A percentile compares a stretch with the other conserved stretches of the same genome.
Conservation (phyloP, 2,888 invertebrate genomes). For the Bimastos eiseni region DNA sequence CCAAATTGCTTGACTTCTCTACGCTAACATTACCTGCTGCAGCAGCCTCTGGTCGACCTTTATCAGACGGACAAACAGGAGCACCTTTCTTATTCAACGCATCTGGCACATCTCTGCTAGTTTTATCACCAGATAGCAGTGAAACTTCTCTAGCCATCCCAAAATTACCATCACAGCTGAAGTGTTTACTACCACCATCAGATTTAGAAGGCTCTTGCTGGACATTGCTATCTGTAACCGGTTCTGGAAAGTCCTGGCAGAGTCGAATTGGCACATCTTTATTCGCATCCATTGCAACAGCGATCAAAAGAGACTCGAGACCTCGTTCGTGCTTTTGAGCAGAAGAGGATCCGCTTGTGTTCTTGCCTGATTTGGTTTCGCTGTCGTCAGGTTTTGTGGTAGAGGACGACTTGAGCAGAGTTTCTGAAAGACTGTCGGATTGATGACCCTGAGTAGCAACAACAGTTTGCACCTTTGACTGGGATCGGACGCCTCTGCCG, state of each 20-base stretch:
- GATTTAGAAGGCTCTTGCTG: not conserved
- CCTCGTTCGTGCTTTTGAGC: not conserved
- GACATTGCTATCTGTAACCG: not conserved
- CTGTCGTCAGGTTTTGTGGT: not conserved
- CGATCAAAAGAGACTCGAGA: not conserved
- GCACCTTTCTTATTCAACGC: not conserved
- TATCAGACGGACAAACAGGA: not conserved
- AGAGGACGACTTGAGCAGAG: not conserved
- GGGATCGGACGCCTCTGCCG: not conserved
- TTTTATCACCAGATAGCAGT: not conserved
- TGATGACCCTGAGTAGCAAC: not conserved
- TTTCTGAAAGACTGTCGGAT: conserved; percentile 13
- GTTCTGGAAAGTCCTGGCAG: not conserved
- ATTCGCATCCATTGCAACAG: not conserved
- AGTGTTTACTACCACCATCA: not conserved
- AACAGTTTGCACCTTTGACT: not conserved
- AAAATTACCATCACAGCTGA: not conserved
- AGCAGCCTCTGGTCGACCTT: not conserved
- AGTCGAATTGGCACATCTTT: not conserved
- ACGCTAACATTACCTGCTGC: not conserved
- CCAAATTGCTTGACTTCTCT: not conserved
- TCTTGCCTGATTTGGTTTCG: not conserved
- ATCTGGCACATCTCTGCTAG: not conserved
- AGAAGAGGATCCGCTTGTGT: not conserved
- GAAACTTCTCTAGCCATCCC: not conserved